Conservation (phyloP, 2,888 invertebrate genomes). For the Drosophila basisetae region DNA sequence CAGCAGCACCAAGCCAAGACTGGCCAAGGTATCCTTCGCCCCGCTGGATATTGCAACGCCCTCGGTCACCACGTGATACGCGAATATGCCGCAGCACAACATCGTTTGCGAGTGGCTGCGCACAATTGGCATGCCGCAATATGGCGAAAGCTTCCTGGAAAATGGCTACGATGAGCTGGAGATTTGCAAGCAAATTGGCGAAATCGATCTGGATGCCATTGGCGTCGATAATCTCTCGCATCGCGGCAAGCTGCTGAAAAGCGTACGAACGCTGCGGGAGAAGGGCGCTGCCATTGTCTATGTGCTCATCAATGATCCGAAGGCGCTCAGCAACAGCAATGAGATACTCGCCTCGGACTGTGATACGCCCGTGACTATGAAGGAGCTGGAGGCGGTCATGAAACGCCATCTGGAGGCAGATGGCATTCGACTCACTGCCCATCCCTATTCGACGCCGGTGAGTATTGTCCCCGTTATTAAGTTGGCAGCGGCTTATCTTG, state of each 20-base stretch:
- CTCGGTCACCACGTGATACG: conserved; percentile 78
- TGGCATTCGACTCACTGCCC: conserved; percentile 93
- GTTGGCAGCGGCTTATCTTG: conserved; percentile 62
- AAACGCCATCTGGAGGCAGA: conserved; percentile 94
- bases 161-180: conserved; percentile 98
- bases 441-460: conserved; percentile 97
- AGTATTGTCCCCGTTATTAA: conserved; percentile 85
- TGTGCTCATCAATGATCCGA: conserved; percentile 94
- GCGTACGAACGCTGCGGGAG: conserved; percentile 93
- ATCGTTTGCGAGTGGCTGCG: conserved; percentile 97
- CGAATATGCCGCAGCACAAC: conserved; percentile 86
- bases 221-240: conserved; percentile 94
- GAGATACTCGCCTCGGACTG: conserved; percentile 85
- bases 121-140: conserved; percentile 94
- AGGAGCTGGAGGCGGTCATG: conserved; percentile 90
- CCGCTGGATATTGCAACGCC: conserved; percentile 79
- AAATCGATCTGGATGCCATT: conserved; percentile 97
- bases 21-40: conserved; percentile 82
- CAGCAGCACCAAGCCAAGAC: conserved; percentile 70
- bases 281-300: conserved; percentile 97
- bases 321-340: conserved; percentile 86
- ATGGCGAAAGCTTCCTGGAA: conserved; percentile 96
- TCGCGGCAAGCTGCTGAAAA: conserved; percentile 92
- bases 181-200: conserved; percentile 98
- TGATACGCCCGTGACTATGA: conserved; percentile 85